Conservation (phyloP, 2,888 invertebrate species). For the Trachelus iudaicus region DNA sequence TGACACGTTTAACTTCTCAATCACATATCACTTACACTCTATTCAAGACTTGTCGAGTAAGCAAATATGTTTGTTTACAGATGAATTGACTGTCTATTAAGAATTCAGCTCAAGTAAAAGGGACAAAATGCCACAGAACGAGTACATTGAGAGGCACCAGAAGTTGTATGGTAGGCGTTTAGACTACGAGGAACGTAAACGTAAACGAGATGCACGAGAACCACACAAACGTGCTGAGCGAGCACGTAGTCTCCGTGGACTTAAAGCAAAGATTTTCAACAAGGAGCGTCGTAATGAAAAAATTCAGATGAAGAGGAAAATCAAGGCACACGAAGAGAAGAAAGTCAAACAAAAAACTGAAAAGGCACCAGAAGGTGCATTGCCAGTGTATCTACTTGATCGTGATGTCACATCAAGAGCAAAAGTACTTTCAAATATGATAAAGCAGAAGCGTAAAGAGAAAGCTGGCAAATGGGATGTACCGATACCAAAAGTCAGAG, state of each 20-base stretch:
- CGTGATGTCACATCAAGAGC: constrained; percentile 94
- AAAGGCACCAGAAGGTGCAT: constrained; percentile 87
- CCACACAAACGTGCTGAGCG: constrained; percentile 92
- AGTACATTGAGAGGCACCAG: constrained; percentile 97
- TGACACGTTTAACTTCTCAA: neutral
- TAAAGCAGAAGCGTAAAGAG: constrained; percentile 99
- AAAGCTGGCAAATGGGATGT: constrained; percentile 99
- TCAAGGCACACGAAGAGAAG: constrained; percentile 96
- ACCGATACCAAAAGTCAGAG: constrained; percentile 97
- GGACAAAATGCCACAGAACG: constrained; percentile 94
- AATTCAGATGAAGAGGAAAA: constrained; percentile 98
- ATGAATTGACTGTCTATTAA: constrained; percentile 6
- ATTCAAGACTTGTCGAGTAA: neutral
- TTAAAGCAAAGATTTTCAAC: constrained; percentile 98
- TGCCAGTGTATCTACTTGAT: constrained; percentile 97
- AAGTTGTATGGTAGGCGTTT: constrained; percentile 96
- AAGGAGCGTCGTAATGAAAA: constrained; percentile 97
- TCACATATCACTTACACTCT: neutral
- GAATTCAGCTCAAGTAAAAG: neutral
- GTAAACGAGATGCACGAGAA: constrained; percentile 95
- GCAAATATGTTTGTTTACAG: constrained; percentile 2
- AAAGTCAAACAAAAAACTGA: constrained; percentile 86
- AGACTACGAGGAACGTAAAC: constrained; percentile 96
- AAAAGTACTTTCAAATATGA: constrained; percentile 98
- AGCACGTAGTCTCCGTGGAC: constrained; percentile 91